Base-by-base conservation (phyloP, 2,113 vertebrate species). In the Silurus meridionalis region DNA sequence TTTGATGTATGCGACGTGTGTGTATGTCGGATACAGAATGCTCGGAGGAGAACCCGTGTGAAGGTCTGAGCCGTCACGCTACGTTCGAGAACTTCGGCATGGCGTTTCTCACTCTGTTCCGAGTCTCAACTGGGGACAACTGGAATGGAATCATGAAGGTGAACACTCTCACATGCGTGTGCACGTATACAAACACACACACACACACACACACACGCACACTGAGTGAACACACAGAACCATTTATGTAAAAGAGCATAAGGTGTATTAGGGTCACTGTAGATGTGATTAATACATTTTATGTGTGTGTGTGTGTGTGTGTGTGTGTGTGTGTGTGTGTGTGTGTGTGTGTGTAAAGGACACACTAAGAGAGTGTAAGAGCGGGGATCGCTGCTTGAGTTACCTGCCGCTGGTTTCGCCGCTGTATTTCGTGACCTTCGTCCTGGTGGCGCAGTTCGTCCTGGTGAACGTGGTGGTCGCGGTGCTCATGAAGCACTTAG, bases 121-220 rank as follows among this genome's bases (percentile, higher is more conserved):
- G 98, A 4, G 96, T 99, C 87, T 99, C 98, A 9, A 99, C 98
- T 0, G 98, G 98, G 3, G 98, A 99, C 95, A 99, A 99, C 95
- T 99, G 98, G 98, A 99, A 99, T 0, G 98, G 98, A 21, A 99
- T 99, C 93, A 99, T 99, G 98, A 99, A 99, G 97, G 98, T 98
- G 88, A 53, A 86, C 52, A 77, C 13, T 2, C 48, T 8, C 7
- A 75, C 1, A 37, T 37, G 37, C 37, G 37, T 37, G 37, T 37
- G 37, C 37, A 37, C 37, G 37, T 37, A 37, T 37, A 37, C 1
- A 37, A 1, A 37, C 37, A 37, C 37, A 37, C 37, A 37, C 37
- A 37, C 37, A 2, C 37, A 37, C 37, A 2, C 37, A 37, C 37
- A 37, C 37, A 37, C 37, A 37, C 72, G 52, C 71, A 53, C 23